A percentile compares a stretch with the other conserved stretches of the same genome.
These are phyloP conservation scores for Pristiophorus japonicus DNA, from an alignment of 2,113 vertebrate genomes.

Conservation along the genomic window DNA sequence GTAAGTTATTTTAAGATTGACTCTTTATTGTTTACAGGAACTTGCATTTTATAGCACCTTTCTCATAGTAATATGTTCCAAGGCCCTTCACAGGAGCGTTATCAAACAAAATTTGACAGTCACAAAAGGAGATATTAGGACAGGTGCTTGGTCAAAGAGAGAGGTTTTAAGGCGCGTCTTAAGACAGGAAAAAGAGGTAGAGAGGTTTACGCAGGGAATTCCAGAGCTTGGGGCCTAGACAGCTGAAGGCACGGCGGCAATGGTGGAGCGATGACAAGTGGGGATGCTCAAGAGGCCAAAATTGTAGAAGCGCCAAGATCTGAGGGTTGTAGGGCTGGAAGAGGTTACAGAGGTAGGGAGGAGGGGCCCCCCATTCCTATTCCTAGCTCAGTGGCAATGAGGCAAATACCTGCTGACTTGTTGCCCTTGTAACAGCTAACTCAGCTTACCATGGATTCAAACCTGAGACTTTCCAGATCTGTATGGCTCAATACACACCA, in stretches of 20 bases:
- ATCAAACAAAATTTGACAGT: background rate
- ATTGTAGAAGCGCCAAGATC: background rate
- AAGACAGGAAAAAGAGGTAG: background rate
- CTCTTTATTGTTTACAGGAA: background rate
- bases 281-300: background rate
- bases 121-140: background rate
- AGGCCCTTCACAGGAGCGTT: background rate
- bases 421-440: background rate
- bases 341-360: background rate
- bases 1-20: background rate
- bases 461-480: background rate
- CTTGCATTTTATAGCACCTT: background rate
- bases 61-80: background rate
- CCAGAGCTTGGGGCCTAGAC: background rate
- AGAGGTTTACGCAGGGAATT: background rate
- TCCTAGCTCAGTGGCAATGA: background rate
- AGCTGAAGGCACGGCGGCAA: background rate
- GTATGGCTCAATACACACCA: background rate
- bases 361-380: background rate
- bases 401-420: background rate
- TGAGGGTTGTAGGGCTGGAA: background rate
- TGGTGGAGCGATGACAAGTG: background rate
- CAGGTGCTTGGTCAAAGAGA: background rate
- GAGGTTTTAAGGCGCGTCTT: background rate
- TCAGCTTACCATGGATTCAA: background rate